Evolutionary conservation across 1,140 invertebrate genomes (phyloP), one percentile per base, ranked within the genome.

Genomic region (Drosophila bipectinata): DNA sequence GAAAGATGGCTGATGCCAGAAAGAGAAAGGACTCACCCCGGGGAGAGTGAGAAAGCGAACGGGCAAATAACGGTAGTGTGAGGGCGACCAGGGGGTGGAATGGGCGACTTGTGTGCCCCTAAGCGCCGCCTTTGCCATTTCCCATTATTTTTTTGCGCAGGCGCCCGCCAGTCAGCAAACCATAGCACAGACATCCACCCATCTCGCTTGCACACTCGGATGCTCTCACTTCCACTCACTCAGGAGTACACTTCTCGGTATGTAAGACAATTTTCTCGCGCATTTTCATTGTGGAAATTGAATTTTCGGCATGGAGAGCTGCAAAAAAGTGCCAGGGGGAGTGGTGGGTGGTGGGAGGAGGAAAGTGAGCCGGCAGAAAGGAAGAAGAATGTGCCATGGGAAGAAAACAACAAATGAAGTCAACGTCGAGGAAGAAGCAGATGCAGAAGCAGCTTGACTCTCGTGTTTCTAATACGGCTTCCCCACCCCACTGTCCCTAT

Each of bases 261-360:
- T 61, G 71, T 51, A 90, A 90, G 87, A 90, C 81, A 90, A 90
- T 90, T 90, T 90, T 90, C 87, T 90, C 77, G 81, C 81, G 74
- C 73, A 81, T 84, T 87, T 87, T 87, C 82, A 87, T 82, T 90
- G 83, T 90, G 67, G 72, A 90, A 90, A 90, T 90, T 90, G 80
- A 90, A 90, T 90, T 90, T 90, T 80, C 71, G 72, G 73, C 71
- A 87, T 62, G 82, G 67, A 68, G 80, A 84, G 82, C 80, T 77
- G 62, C 79, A 69, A 49, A 57, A 69, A 69, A 68, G 73, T 49
- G 15, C 15, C 0, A 15, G 57, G 52, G 54, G 30, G 41, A 14
- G 1, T 4, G 39, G 34, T 37, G 69, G 58, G 49, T 18, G 18
- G 15, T 15, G n/a, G n/a, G 15, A 55, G 12, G 24, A 37, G 52